These are phyloP conservation scores for Stramonita haemastoma DNA, from an alignment of 2,888 invertebrate species.

Conservation along the genomic window DNA sequence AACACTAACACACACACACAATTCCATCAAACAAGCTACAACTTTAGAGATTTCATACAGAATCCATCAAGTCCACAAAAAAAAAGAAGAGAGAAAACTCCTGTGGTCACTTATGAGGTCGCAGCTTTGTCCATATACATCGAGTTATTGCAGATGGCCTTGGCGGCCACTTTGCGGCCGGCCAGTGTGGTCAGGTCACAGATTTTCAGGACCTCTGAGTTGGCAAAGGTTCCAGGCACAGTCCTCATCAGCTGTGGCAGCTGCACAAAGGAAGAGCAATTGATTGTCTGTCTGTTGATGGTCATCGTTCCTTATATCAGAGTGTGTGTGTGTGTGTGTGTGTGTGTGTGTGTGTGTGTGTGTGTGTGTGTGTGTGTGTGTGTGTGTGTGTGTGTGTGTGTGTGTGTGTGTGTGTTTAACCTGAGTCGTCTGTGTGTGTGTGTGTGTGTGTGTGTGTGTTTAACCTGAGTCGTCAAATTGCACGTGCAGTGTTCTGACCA, in stretches of 20 bases:
- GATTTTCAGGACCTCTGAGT: constrained; percentile 85
- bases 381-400: neutral
- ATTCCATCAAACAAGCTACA: neutral
- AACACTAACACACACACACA: neutral
- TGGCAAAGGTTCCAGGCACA: constrained; percentile 87
- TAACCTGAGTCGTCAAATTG: too few relatives aligned
- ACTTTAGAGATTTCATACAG: too few relatives aligned
- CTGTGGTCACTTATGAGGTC: neutral
- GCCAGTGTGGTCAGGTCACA: constrained; percentile 87
- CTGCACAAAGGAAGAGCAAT: constrained; percentile 77
- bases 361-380: neutral
- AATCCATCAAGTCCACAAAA: too few relatives aligned
- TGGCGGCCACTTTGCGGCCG: constrained; percentile 90
- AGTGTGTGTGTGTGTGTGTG: too few relatives aligned
- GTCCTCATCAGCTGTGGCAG: constrained; percentile 89
- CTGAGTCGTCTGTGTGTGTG: too few relatives aligned
- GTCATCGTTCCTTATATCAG: neutral
- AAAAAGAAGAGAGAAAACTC: neutral
- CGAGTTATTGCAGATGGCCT: constrained; percentile 87
- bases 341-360: too few relatives aligned
- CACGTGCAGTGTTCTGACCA: too few relatives aligned
- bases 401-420: too few relatives aligned
- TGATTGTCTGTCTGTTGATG: neutral
- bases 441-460: too few relatives aligned
- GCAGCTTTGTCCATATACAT: constrained; percentile 44